phyloP scores from a whole-genome alignment of 1,140 invertebrate genomes.

The Rhagoletis zephyria region DNA sequence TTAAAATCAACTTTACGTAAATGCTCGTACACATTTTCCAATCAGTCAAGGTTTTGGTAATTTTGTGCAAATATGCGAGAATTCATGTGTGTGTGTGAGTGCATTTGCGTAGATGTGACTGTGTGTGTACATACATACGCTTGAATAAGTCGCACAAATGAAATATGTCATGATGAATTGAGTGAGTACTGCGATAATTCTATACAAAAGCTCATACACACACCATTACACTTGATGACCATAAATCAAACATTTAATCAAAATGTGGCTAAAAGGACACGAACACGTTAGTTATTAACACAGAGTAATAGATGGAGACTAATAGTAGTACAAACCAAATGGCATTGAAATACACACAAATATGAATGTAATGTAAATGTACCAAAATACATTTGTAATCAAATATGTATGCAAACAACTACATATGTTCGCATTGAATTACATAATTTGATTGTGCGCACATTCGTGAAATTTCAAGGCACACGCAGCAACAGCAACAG shows the following conservation, averaged over 20 bases:
- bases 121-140: no score
- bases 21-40: background rate
- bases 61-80: background rate
- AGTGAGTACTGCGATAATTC: slow-evolving; percentile 35
- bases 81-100: background rate
- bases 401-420: no score
- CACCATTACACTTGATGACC: slow-evolving; percentile 11
- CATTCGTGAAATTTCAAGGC: no score
- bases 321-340: no score
- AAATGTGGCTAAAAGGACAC: background rate
- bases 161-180: slow-evolving; percentile 17
- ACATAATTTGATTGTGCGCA: no score
- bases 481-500: no score
- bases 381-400: no score
- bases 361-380: background rate
- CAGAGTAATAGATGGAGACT: no score
- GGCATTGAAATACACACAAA: no score
- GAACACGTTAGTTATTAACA: no score
- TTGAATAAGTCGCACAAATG: background rate
- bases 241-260: slow-evolving; percentile 44
- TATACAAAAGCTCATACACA: background rate
- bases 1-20: background rate
- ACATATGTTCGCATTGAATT: no score
- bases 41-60: background rate
- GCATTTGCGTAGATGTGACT: no score